Evolutionary conservation across 2,797 vertebrate species (phyloP).

Genomic region (Psittacula derbiana): DNA sequence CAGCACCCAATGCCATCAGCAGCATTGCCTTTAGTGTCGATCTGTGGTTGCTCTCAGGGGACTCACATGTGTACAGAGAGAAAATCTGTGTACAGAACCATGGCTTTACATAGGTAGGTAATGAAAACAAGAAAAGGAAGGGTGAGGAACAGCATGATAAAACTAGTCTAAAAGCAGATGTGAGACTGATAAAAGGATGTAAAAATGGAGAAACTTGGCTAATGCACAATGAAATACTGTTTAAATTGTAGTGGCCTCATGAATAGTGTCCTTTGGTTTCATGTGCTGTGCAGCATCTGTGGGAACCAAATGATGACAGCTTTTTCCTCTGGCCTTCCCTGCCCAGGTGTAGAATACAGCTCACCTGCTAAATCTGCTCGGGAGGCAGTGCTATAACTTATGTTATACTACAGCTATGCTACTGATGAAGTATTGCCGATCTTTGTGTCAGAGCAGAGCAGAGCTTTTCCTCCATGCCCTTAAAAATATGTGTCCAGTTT

Average conservation of each 20-base stretch:
- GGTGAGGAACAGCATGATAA: background rate
- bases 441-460: background rate
- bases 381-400: background rate
- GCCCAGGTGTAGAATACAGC: background rate
- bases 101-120: background rate
- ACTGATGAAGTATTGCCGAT: background rate
- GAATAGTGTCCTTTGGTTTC: background rate
- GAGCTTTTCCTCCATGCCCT: background rate
- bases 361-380: background rate
- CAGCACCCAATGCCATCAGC: background rate
- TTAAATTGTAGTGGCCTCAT: background rate
- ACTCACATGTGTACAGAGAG: background rate
- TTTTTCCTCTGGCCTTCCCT: background rate
- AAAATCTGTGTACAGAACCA: background rate
- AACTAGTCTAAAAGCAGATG: background rate
- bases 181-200: background rate
- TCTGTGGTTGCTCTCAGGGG: background rate
- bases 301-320: background rate
- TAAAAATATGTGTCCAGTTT: background rate
- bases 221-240: background rate
- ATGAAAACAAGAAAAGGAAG: background rate
- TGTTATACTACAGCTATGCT: background rate
- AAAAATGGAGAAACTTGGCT: background rate
- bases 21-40: background rate
- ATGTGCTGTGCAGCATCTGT: background rate